phyloP scores from a whole-genome alignment of 2,113 vertebrate genomes.

The Gyps fulvus region DNA sequence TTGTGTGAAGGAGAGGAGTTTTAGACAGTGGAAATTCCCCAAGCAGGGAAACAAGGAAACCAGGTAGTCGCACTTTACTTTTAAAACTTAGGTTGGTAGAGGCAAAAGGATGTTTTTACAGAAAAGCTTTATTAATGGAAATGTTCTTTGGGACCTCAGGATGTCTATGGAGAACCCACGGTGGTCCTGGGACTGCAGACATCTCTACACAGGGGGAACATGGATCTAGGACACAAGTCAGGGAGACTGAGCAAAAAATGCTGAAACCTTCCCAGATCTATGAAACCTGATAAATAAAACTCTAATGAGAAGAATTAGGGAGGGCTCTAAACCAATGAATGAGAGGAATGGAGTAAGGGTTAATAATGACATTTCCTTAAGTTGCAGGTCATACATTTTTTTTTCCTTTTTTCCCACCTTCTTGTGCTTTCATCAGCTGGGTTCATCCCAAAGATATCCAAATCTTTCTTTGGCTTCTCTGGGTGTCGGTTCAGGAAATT shows the following conservation, averaged over 20 bases:
- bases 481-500: conserved; percentile 86
- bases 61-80: not conserved
- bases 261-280: not conserved
- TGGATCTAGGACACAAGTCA: not conserved
- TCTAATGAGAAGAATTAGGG: not conserved
- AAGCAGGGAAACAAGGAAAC: not conserved
- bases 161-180: not conserved
- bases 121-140: not conserved
- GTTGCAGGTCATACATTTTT: fast-evolving
- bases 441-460: conserved; percentile 97
- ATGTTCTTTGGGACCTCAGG: not conserved
- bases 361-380: not conserved
- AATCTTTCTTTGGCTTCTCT: conserved; percentile 92
- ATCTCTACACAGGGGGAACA: not conserved
- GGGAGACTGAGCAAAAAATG: not conserved
- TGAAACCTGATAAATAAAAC: not conserved
- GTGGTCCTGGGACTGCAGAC: not conserved
- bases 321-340: not conserved
- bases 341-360: not conserved
- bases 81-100: not conserved
- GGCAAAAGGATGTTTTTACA: not conserved
- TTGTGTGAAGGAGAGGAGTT: not conserved
- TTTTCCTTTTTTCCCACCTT: conserved; percentile 73
- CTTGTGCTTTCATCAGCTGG: conserved; percentile 92
- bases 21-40: not conserved